Percentiles rank a stretch among this genome's conserved stretches.
Conservation (phyloP, 2,888 invertebrate genomes). For the Lasioglossum morio region DNA sequence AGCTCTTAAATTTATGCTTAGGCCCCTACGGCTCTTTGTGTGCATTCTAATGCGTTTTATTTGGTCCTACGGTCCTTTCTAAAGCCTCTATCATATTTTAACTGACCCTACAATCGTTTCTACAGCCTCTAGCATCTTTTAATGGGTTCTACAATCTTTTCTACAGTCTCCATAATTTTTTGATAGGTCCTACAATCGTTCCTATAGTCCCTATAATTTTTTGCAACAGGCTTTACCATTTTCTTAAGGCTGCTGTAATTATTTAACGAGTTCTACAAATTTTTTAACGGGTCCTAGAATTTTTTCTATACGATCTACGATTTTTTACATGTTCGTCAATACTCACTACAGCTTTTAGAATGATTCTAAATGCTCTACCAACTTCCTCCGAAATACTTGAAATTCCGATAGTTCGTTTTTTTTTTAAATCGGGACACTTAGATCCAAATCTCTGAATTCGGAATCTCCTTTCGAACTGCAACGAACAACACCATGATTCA, state of each 20-base stretch:
- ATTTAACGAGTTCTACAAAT: too few relatives aligned
- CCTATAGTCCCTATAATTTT: background rate
- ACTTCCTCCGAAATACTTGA: too few relatives aligned
- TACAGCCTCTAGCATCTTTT: background rate
- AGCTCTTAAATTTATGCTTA: background rate
- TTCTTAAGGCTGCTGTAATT: too few relatives aligned
- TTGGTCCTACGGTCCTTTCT: slow-evolving; percentile 1
- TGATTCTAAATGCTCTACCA: too few relatives aligned
- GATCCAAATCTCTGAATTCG: too few relatives aligned
- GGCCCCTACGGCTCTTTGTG: background rate
- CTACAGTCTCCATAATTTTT: background rate
- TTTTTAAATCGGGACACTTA: background rate
- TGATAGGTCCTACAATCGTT: background rate
- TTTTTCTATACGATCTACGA: background rate
- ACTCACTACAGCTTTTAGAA: too few relatives aligned
- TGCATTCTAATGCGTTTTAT: background rate
- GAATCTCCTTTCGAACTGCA: too few relatives aligned
- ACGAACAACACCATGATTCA: background rate
- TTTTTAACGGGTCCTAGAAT: background rate
- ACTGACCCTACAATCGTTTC: background rate
- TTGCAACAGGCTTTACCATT: background rate
- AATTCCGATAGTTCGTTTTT: background rate
- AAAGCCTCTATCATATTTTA: background rate
- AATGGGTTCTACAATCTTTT: background rate
- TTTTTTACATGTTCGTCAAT: background rate